Evolutionary conservation across 2,113 vertebrate species (phyloP), one percentile per base, ranked within the genome.

Genomic region (Rhipidura dahli): DNA sequence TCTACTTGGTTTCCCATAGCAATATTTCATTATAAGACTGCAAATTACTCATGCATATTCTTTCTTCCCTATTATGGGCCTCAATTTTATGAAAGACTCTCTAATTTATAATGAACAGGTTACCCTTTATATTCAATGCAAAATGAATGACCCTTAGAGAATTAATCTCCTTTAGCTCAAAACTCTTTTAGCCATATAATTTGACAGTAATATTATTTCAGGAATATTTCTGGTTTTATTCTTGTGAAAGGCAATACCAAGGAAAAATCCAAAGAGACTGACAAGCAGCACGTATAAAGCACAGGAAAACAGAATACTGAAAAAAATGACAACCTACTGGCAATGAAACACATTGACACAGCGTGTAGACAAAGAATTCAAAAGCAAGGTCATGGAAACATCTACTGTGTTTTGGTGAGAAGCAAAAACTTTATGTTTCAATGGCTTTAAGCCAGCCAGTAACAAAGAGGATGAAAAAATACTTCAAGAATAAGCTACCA

Each of bases 1-100:
- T 92, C 53, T 44, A 71, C 57, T 89, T 75, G 40, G 80, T 87
- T 95, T 94, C 89, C 90, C 77, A 65, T 65, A 37, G 77, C 77
- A 89, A 86, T 94, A 69, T 89, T 87, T 93, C 80, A 93, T 90
- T 95, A 60, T 21, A 61, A 16, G 37, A 75, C 27, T 75, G 40
- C 13, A 83, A 89, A 94, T 96, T 93, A 90, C 63, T 93, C 47
- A 75, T 51, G 37, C 56, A 76, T 78, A 86, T 51, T 50, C 80
- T 65, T 92, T 86, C 64, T 83, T 79, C 53, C 53, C 69, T 81
- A 81, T 84, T 90, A 75, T 20, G 24, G 33, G 23, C 22, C 45
- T 89, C 26, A 45, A 37, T 90, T 90, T 88, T 72, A 79, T 60
- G 77, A 93, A 87, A 81, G 60, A 14, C 27, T 75, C 75, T 66